Conservation (phyloP, 2,797 vertebrate genomes). For the Sebastes alutus region DNA sequence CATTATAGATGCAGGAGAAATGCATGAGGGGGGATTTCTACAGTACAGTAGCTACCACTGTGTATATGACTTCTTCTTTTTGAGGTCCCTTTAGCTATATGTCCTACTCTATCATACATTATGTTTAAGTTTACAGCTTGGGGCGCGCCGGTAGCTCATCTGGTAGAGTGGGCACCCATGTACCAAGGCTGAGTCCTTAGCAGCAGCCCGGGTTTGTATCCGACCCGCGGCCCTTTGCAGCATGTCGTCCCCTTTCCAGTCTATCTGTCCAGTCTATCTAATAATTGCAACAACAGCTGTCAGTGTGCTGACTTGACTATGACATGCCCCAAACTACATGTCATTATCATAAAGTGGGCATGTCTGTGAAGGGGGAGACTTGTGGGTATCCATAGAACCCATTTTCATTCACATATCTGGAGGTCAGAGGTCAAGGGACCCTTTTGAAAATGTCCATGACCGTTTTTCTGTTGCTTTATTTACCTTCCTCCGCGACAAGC, state of each 20-base stretch:
- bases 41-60: neutral
- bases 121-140: neutral
- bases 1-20: conserved; percentile 37
- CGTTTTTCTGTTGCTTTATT: fast-evolving
- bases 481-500: too few relatives aligned
- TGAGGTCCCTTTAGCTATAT: neutral
- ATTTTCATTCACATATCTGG: too few relatives aligned
- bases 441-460: too few relatives aligned
- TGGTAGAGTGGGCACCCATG: neutral
- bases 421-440: too few relatives aligned
- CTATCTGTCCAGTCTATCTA: neutral
- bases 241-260: neutral
- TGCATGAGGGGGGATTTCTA: neutral
- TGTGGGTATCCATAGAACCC: too few relatives aligned
- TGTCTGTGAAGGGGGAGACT: too few relatives aligned
- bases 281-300: neutral
- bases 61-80: neutral
- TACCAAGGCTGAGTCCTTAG: neutral
- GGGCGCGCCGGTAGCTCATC: neutral
- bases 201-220: too few relatives aligned
- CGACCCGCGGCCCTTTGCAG: too few relatives aligned
- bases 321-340: too few relatives aligned
- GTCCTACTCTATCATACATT: neutral
- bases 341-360: too few relatives aligned
- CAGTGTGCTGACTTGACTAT: too few relatives aligned